Percentiles rank a stretch among this genome's conserved stretches.
Evolutionary conservation across 2,888 invertebrate genomes (phyloP).

Genomic region (Orchesellides sinensis): DNA sequence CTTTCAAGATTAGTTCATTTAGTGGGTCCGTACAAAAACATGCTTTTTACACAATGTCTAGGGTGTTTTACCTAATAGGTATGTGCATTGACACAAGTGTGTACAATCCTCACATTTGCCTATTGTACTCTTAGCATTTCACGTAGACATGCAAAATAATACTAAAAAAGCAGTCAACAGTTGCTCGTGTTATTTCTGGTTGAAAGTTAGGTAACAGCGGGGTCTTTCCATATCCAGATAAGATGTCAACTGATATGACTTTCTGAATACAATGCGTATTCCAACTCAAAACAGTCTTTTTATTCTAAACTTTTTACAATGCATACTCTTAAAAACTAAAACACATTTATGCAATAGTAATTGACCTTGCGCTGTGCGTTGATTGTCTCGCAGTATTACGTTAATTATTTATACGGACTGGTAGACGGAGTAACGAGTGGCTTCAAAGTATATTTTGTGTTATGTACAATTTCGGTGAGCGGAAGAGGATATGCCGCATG

Average conservation of each 20-base stretch:
- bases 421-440: not conserved
- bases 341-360: conserved; percentile 46
- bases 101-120: too few species aligned
- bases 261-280: too few species aligned
- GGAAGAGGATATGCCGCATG: conserved; percentile 67
- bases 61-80: not conserved
- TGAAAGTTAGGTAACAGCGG: conserved; percentile 51
- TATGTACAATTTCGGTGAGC: conserved; percentile 51
- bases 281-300: not conserved
- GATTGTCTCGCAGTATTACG: conserved; percentile 46
- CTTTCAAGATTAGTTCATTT: not conserved
- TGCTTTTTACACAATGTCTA: not conserved
- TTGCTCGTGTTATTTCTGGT: conserved; percentile 20
- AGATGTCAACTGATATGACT: conserved; percentile 66
- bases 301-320: too few species aligned
- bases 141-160: conserved; percentile 2
- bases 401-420: conserved; percentile 49
- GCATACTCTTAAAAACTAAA: not conserved
- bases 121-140: not conserved
- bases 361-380: conserved; percentile 56
- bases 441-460: not conserved
- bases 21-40: not conserved
- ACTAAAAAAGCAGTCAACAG: conserved; percentile 34
- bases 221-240: conserved; percentile 61
- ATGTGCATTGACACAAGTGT: too few species aligned